Evolutionary conservation across 1,140 invertebrate species (phyloP).

Genomic region (Colletes latitarsis): DNA sequence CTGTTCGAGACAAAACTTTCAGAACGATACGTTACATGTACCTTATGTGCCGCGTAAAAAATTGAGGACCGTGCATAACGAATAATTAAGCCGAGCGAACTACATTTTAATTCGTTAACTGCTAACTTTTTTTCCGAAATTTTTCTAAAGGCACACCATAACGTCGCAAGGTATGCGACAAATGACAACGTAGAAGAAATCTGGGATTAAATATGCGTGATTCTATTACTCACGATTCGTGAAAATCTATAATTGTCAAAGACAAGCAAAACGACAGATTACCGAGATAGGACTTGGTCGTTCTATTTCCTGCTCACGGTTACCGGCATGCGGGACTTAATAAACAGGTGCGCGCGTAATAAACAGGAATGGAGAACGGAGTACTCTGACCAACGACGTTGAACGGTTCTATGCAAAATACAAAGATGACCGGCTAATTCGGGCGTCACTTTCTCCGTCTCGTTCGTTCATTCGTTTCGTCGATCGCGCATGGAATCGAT

Average conservation of each 20-base stretch:
- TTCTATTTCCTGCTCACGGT: constrained; percentile 8
- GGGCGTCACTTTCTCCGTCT: constrained; percentile 55
- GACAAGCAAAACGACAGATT: neutral
- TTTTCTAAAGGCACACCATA: no score
- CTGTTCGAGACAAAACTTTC: neutral
- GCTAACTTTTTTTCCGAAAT: no score
- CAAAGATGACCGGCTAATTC: constrained; percentile 16
- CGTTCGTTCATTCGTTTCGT: neutral
- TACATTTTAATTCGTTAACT: no score
- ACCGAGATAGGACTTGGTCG: constrained; percentile 5
- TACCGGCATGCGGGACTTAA: constrained; percentile 19
- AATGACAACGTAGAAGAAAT: no score
- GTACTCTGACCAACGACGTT: neutral
- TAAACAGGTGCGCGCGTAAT: constrained; percentile 19
- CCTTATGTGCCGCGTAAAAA: neutral
- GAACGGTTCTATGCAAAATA: constrained; percentile 43
- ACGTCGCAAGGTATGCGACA: no score
- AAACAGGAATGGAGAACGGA: constrained; percentile 31
- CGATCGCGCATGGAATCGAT: constrained; percentile 4
- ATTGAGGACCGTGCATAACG: neutral
- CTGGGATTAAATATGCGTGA: no score
- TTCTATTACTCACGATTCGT: no score
- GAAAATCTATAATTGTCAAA: no score
- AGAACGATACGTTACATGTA: neutral
- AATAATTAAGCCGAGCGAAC: no score